phyloP scores from a whole-genome alignment of 2,888 invertebrate species.

The Platycnemis pennipes region DNA sequence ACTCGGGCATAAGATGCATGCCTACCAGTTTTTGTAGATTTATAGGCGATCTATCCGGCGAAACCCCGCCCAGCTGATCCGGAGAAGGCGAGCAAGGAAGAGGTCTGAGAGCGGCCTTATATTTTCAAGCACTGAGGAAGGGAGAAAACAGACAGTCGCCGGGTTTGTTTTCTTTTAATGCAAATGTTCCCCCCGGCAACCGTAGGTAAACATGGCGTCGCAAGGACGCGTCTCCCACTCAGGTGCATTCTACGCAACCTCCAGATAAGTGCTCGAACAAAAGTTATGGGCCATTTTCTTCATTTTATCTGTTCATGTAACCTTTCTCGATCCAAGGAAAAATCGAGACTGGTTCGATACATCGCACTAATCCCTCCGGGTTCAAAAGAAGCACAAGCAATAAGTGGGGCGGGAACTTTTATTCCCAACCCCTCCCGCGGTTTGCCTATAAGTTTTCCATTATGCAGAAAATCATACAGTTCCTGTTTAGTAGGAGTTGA shows the following conservation, averaged over 20 bases:
- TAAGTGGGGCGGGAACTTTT: no score
- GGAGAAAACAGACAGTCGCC: not conserved
- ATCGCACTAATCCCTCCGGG: not conserved
- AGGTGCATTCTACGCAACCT: not conserved
- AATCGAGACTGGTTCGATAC: not conserved
- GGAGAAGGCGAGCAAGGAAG: not conserved
- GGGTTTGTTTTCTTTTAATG: conserved; percentile 13
- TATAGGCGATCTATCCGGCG: not conserved
- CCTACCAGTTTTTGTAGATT: not conserved
- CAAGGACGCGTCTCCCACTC: not conserved
- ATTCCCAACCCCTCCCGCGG: no score
- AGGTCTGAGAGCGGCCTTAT: not conserved
- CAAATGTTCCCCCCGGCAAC: not conserved
- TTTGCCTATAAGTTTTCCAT: no score
- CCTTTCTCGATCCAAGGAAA: not conserved
- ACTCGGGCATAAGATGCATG: not conserved
- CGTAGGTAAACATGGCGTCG: not conserved
- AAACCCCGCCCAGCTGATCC: not conserved
- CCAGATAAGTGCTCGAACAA: not conserved
- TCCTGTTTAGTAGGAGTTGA: no score
- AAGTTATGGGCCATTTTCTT: not conserved
- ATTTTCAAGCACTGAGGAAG: not conserved
- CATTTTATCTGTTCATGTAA: not conserved
- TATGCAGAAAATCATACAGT: no score
- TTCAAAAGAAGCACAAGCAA: not conserved